These are phyloP conservation scores for Falco rusticolus DNA, from an alignment of 2,797 vertebrate genomes.

Conservation along the genomic window DNA sequence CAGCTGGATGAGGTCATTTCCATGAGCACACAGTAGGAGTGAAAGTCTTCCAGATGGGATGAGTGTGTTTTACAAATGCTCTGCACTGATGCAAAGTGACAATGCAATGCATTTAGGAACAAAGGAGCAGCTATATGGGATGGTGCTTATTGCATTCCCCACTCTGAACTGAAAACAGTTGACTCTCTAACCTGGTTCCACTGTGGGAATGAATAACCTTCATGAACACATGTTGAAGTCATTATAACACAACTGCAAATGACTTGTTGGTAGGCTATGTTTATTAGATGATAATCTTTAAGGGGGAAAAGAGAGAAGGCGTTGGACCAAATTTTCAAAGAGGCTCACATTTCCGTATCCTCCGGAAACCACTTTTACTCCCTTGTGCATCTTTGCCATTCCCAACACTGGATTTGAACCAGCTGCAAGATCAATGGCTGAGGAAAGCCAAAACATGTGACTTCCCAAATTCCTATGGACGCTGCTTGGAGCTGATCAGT, in stretches of 20 bases:
- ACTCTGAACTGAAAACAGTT: not conserved
- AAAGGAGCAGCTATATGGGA: not conserved
- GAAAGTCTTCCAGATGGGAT: not conserved
- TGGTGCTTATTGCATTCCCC: not conserved
- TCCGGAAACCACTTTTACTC: not conserved
- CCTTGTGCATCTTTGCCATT: not conserved
- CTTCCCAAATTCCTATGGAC: not conserved
- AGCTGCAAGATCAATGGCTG: not conserved
- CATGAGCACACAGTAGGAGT: not conserved
- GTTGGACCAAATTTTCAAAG: not conserved
- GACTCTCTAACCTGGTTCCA: not conserved
- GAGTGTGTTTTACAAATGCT: not conserved
- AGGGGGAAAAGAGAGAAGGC: not conserved
- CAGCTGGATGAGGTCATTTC: not conserved
- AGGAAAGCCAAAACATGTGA: not conserved
- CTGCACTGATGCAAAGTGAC: not conserved
- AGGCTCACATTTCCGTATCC: not conserved
- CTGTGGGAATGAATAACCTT: not conserved
- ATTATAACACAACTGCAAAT: not conserved
- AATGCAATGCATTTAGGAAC: not conserved
- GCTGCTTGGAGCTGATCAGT: not conserved
- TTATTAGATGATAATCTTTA: not conserved
- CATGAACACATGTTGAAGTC: not conserved
- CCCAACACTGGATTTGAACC: not conserved
- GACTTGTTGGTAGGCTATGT: not conserved